Base-by-base conservation (phyloP, 1,140 invertebrate genomes). In the Latrodectus geometricus region DNA sequence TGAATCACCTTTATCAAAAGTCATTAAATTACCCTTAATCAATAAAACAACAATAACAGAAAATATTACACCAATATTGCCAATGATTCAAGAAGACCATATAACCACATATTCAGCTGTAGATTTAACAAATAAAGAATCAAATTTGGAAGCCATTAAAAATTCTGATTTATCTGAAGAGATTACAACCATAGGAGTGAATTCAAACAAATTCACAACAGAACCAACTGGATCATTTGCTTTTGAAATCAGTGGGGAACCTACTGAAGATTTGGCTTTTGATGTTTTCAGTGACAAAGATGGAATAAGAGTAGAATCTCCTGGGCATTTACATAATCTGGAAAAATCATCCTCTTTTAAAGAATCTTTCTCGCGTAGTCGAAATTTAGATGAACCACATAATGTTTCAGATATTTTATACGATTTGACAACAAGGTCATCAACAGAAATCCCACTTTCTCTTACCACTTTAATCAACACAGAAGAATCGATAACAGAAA, bases 231-330 rank as follows among this genome's bases (percentile, higher is more conserved):
- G 70, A 70, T 52, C 78, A 9, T 21, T 20, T 17, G 70, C 78
- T 35, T 66, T 80, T 23, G 54, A 70, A 7, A 54, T 70, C 5
- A 68, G 70, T 21, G 52, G 50, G 23, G 79, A 81, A 48, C 65
- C 79, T 17, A 68, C 70, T 35, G 79, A 66, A 0, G 83, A 86
- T n/a, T 21, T 86, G 9, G 50, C 74, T 20, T 52, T 83, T 52
- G 23, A 49, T 56, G 66, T 74, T 0, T 78, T 86, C 35, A 76
- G 48, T 76, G 73, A 69, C 21, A 50, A 54, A 12, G 73, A 76
- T 69, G 82, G 65, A 11, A 84, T 84, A 68, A n/a, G 21, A 4
- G 17, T 76, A 7, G 56, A 75, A 17, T 54, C 72, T 23, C n/a
- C 54, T 9, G 61, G 21, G 1, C 35, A 15, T 1, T 17, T 76